A percentile compares a stretch with the other conserved stretches of the same genome.
phyloP scores from a whole-genome alignment of 2,888 invertebrate genomes.

The Drosophila incognita region DNA sequence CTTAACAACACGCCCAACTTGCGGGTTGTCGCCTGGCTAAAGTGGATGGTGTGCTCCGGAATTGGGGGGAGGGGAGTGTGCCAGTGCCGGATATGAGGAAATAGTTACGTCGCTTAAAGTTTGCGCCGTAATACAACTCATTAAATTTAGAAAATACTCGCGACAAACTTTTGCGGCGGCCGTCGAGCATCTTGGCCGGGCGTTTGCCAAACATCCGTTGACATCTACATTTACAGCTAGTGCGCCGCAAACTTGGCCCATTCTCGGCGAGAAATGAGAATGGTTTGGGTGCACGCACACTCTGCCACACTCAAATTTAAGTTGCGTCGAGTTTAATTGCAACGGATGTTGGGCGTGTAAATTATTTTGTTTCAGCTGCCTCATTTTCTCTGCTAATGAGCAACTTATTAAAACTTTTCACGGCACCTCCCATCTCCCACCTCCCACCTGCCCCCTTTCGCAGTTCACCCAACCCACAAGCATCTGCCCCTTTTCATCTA shows the following conservation, averaged over 20 bases:
- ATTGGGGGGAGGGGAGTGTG: background rate
- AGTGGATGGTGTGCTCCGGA: background rate
- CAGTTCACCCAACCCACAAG: background rate
- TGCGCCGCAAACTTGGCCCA: slow-evolving; percentile 55
- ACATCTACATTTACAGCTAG: slow-evolving; percentile 71
- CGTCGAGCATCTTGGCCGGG: slow-evolving; percentile 41
- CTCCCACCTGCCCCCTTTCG: background rate
- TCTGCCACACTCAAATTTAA: slow-evolving; percentile 45
- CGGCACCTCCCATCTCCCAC: background rate
- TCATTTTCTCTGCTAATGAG: slow-evolving; percentile 77
- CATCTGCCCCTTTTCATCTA: background rate
- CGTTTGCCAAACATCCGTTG: slow-evolving; percentile 69
- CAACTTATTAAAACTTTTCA: slow-evolving; percentile 74
- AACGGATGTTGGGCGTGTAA: slow-evolving; percentile 77
- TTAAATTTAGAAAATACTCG: slow-evolving; percentile 78
- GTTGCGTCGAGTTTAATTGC: slow-evolving; percentile 71
- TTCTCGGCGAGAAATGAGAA: background rate
- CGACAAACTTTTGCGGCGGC: slow-evolving; percentile 61
- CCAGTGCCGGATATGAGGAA: slow-evolving; percentile 26
- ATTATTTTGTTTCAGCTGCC: slow-evolving; percentile 72
- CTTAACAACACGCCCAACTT: slow-evolving; percentile 68
- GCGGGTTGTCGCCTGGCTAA: slow-evolving; percentile 18
- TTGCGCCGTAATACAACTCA: slow-evolving; percentile 73
- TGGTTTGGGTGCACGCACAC: background rate
- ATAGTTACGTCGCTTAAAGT: slow-evolving; percentile 61